Evolutionary conservation across 2,113 vertebrate genomes (phyloP).

Genomic region (Cervus canadensis): DNA sequence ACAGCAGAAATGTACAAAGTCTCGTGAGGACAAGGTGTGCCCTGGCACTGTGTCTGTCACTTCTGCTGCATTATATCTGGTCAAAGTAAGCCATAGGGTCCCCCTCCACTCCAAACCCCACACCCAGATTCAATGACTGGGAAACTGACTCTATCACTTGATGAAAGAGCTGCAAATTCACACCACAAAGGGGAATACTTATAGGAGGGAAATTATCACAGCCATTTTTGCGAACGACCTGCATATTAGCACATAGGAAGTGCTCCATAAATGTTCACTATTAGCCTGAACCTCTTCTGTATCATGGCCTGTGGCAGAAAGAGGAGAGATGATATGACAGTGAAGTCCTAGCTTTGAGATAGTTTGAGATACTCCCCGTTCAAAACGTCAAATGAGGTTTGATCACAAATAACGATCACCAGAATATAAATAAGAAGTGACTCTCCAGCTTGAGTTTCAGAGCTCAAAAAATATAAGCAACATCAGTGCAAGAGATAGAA

Average conservation of each 20-base stretch:
- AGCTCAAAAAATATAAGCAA: neutral
- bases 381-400: neutral
- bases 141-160: neutral
- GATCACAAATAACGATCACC: neutral
- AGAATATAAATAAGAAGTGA: neutral
- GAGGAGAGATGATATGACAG: neutral
- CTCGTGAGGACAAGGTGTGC: neutral
- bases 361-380: neutral
- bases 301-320: neutral
- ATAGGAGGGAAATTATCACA: neutral
- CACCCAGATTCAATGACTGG: neutral
- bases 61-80: neutral
- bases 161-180: neutral
- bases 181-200: neutral
- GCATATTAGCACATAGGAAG: neutral
- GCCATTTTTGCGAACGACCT: neutral
- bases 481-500: neutral
- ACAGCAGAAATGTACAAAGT: neutral
- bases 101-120: neutral
- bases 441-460: neutral
- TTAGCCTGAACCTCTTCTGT: neutral
- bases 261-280: neutral
- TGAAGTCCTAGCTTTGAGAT: neutral
- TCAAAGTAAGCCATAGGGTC: neutral
- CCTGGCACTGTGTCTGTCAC: neutral